Base-by-base conservation (phyloP, 1,140 invertebrate species). In the Maniola jurtina region DNA sequence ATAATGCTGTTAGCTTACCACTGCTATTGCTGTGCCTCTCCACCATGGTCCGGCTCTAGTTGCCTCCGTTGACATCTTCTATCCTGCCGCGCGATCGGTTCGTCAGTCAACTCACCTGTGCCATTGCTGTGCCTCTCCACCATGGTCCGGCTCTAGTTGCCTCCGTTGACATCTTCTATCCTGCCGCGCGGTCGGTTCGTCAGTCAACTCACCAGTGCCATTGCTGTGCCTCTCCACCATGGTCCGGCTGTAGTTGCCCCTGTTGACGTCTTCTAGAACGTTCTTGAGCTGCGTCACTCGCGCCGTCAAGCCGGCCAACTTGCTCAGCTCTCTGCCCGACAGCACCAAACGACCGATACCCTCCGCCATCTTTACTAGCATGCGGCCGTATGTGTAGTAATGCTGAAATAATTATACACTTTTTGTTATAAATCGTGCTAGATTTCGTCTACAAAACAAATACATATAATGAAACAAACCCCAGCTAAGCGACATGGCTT, bases 341-440 rank as follows among this genome's bases (percentile, higher is more conserved):
- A 99, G 86, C 6, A 99, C 96, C 25, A 99, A 91, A 48, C 98
- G 93, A 7, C 98, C 98, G 76, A 99, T 98, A 35, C 98, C 98
- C 92, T 99, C 98, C 0, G 98, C 98, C 89, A 99, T 93, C 85
- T 99, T 98, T 3, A 99, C 94, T 79, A 99, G 92, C 98, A 99
- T 99, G 13, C 98, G 93, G 0, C 98, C 98, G 90, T 96, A 98
- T 11, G 96, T 98, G 86, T 99, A 99, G 81, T 99, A 99, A 77
- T 96, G 93, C 90, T 91, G 76, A 70, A 61, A 73, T 0, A 47
- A 47, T 47, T 14, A 47, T 36, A 36, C 38, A 9, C 38, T 38
- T 38, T 38, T n/a, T n/a, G n/a, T n/a, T n/a, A n/a, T n/a, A n/a
- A n/a, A n/a, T n/a, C n/a, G n/a, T n/a, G n/a, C n/a, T n/a, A n/a